Evolutionary conservation across 2,113 vertebrate genomes (phyloP), one percentile per base, ranked within the genome.

Genomic region (Suricata suricatta): DNA sequence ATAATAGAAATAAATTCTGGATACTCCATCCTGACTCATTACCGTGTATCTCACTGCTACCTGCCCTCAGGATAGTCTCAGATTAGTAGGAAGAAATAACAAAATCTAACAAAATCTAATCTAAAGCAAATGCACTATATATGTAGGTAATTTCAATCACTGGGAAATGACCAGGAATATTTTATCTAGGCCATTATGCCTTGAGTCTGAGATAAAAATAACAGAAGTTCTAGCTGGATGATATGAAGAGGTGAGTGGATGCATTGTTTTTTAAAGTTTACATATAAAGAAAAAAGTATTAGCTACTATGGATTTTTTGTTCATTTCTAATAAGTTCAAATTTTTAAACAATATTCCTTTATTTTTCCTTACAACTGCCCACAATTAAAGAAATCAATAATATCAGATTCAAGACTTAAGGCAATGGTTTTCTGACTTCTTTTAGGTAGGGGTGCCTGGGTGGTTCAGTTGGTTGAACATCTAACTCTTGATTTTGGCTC

Each of bases 191-290:
- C 2, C 87, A 95, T 87, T 86, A 41, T 93, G 77, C 57, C 69
- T 85, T 93, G 69, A 35, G 9, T 94, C 69, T 84, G 88, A 97
- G 80, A 92, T 83, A 96, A 95, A 97, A 96, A 89, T 69, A 92
- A 60, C 23, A 11, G 79, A 91, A 92, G 19, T 89, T 44, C 90
- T 81, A 80, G 66, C 64, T 88, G 47, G 60, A 85, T 90, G 69
- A 93, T 68, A 79, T 96, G 25, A 54, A 96, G 54, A 93, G 31
- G 41, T 50, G 31, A 96, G 25, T 57, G 38, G 94, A 93, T 68
- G 44, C n/a, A 95, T n/a, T 77, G 54, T 35, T 89, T 95, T 86
- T 74, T 27, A 64, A 94, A 87, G 90, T 87, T 95, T 81, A 96
- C 69, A 31, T 69, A 69, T 71, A 38, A n/a, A 82, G 68, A 71